A percentile compares a stretch with the other conserved stretches of the same genome.
These are phyloP conservation scores for Oostethus manadensis DNA, from an alignment of 2,113 vertebrate genomes.

Conservation along the genomic window DNA sequence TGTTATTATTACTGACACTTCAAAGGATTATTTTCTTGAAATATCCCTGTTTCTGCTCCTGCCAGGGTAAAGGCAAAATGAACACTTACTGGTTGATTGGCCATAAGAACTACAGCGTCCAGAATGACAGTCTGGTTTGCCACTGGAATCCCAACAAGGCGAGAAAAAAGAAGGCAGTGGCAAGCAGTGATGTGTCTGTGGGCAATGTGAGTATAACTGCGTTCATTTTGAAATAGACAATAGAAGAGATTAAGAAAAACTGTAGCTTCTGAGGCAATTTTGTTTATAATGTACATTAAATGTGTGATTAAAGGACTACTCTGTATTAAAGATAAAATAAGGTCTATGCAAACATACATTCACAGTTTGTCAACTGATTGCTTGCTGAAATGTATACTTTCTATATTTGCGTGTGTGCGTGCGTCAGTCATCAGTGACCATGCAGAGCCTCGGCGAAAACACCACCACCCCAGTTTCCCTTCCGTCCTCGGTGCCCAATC, in stretches of 20 bases:
- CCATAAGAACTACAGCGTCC: slow-evolving; percentile 85
- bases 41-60: background rate
- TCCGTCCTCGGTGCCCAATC: slow-evolving; percentile 16
- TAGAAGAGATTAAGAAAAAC: background rate
- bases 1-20: background rate
- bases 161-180: slow-evolving; percentile 68
- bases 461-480: slow-evolving; percentile 44
- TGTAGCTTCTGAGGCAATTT: background rate
- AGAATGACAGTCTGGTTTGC: slow-evolving; percentile 89
- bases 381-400: background rate
- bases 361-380: too few relatives aligned
- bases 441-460: slow-evolving; percentile 52
- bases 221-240: background rate
- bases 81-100: slow-evolving; percentile 87
- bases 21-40: background rate
- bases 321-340: too few relatives aligned
- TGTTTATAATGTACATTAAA: too few relatives aligned
- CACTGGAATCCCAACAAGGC: slow-evolving; percentile 80
- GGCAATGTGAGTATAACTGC: slow-evolving; percentile 16
- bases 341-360: too few relatives aligned
- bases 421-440: slow-evolving; percentile 39
- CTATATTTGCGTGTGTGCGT: slow-evolving; percentile 11
- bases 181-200: slow-evolving; percentile 53
- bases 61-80: slow-evolving; percentile 86
- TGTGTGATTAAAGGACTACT: too few relatives aligned